Conservation (phyloP, 2,888 invertebrate species). For the Agriotes lineatus region DNA sequence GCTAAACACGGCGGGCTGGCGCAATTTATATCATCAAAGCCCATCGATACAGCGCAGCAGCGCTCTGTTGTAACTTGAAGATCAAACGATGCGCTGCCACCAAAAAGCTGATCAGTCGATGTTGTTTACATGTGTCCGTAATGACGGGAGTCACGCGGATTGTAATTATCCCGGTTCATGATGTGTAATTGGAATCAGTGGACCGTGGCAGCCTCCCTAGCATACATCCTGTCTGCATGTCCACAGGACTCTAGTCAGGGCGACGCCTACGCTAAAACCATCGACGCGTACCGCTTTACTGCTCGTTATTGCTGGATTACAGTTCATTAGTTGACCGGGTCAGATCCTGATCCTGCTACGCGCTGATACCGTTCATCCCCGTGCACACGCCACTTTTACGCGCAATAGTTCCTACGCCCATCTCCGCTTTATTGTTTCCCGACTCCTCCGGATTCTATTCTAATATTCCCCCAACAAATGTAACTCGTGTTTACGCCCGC, state of each 20-base stretch:
- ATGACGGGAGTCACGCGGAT: conserved; percentile 42
- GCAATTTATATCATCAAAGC: conserved; percentile 24
- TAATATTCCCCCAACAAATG: neutral
- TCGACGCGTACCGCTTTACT: conserved; percentile 50
- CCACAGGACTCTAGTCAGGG: conserved; percentile 39
- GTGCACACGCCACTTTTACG: conserved; percentile 29
- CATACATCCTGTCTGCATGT: conserved; percentile 44
- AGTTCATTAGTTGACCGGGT: conserved; percentile 64
- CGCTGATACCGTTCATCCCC: conserved; percentile 35
- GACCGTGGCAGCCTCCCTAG: conserved; percentile 37
- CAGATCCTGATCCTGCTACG: conserved; percentile 48
- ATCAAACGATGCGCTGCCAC: conserved; percentile 34
- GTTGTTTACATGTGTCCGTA: conserved; percentile 43
- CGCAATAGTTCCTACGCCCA: conserved; percentile 18
- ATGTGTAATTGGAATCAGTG: conserved; percentile 49
- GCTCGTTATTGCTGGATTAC: conserved; percentile 64
- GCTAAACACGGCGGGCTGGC: neutral
- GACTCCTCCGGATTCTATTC: neutral
- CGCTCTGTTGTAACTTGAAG: conserved; percentile 31
- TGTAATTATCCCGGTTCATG: conserved; percentile 49
- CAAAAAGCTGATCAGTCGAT: conserved; percentile 43
- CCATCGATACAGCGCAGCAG: neutral
- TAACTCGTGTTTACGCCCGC: too few relatives aligned
- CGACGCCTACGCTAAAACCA: conserved; percentile 51
- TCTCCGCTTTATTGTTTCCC: conserved; percentile 11